These are phyloP conservation scores for Antennarius striatus DNA, from an alignment of 2,113 vertebrate genomes.

Conservation along the genomic window DNA sequence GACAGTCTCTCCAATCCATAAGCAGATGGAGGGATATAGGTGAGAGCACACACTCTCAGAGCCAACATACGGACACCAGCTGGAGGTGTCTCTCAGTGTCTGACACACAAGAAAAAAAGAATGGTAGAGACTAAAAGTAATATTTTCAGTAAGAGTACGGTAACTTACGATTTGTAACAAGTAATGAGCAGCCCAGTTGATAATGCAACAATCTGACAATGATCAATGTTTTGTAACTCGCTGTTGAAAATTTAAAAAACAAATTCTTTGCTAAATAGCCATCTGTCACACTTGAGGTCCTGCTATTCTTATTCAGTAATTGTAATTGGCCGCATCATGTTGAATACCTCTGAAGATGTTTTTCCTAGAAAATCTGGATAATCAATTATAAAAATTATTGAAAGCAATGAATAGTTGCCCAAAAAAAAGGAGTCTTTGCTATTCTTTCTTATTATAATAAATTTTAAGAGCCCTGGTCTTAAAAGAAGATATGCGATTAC, in stretches of 20 bases:
- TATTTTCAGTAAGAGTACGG: constrained; percentile 16
- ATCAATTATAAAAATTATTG: not conserved
- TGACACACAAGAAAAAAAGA: constrained; percentile 17
- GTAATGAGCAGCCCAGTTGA: not conserved
- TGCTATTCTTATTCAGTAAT: no score
- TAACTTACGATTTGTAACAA: not conserved
- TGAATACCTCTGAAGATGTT: not conserved
- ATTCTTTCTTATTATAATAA: no score
- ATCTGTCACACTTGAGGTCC: no score
- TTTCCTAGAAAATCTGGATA: not conserved
- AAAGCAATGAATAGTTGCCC: not conserved
- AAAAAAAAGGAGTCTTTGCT: no score
- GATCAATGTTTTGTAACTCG: not conserved
- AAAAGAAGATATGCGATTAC: no score
- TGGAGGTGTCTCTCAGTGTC: constrained; percentile 50
- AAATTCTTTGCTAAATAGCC: not conserved
- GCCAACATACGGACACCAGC: constrained; percentile 57
- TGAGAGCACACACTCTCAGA: constrained; percentile 52
- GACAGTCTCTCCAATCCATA: constrained; percentile 21
- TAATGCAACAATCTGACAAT: not conserved
- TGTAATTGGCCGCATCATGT: no score
- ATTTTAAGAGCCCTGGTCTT: no score
- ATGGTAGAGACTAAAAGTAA: constrained; percentile 21
- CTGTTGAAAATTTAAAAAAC: not conserved
- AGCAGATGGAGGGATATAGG: constrained; percentile 75